A percentile compares a stretch with the other conserved stretches of the same genome.
phyloP scores from a whole-genome alignment of 2,797 vertebrate species.

The Centropyge bicolor region DNA sequence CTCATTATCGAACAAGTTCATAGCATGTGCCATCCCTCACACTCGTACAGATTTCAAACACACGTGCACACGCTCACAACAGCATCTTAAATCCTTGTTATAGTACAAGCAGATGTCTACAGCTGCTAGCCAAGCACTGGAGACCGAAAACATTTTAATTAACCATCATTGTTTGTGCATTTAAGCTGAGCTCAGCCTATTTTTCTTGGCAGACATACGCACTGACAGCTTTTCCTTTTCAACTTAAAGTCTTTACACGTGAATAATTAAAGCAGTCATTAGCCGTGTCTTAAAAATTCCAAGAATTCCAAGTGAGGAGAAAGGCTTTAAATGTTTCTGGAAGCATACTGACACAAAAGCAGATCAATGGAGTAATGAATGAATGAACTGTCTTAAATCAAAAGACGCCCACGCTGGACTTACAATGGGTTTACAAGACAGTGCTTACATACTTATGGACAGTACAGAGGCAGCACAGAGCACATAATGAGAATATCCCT shows the following conservation, averaged over 20 bases:
- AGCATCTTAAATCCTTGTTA: slow-evolving; percentile 56
- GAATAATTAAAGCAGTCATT: slow-evolving; percentile 60
- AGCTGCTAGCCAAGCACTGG: slow-evolving; percentile 63
- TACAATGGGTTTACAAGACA: background rate
- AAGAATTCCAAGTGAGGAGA: slow-evolving; percentile 23
- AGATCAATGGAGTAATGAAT: slow-evolving; percentile 30
- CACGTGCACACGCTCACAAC: slow-evolving; percentile 11
- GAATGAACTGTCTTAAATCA: slow-evolving; percentile 36
- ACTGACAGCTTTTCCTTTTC: slow-evolving; percentile 25
- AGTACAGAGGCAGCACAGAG: slow-evolving; percentile 1
- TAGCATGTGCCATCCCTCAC: slow-evolving; percentile 23
- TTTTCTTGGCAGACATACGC: slow-evolving; percentile 48
- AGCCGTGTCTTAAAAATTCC: slow-evolving; percentile 31
- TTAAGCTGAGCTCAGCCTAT: slow-evolving; percentile 58
- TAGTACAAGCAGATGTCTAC: slow-evolving; percentile 62
- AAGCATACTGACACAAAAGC: slow-evolving; percentile 20
- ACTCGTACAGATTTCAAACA: slow-evolving; percentile 45
- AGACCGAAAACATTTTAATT: slow-evolving; percentile 72
- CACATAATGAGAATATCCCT: background rate
- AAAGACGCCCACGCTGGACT: background rate
- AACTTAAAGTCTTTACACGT: slow-evolving; percentile 34
- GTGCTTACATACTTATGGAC: background rate
- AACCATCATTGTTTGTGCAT: slow-evolving; percentile 51
- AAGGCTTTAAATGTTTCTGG: slow-evolving; percentile 23
- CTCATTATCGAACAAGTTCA: slow-evolving; percentile 43